Base-by-base conservation (phyloP, 2,113 vertebrate species). In the Smithornis capensis region DNA sequence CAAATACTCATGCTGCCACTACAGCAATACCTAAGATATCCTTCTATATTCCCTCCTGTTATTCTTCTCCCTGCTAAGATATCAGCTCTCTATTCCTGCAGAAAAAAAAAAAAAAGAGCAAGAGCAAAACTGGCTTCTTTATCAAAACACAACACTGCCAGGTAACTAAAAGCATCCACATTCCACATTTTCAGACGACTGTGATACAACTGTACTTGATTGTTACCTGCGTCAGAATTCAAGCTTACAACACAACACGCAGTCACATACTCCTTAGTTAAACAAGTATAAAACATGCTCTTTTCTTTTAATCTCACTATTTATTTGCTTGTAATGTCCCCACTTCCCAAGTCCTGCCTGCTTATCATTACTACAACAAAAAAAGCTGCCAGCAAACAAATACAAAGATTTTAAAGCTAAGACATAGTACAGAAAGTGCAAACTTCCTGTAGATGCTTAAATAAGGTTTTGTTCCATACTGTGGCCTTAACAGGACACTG, bases 361-460 rank as follows among this genome's bases (percentile, higher is more conserved):
- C 44, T 85, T 76, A 87, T 76, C 57, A 74, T 56, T 88, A 68
- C 69, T 47, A 55, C 5, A 22, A 67, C 12, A 83, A 78, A 86
- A 89, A 79, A 87, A 80, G 18, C 53, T 83, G 65, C 33, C 70
- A 92, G 62, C 87, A 90, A 95, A 67, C 24, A 83, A 92, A 49
- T 49, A 79, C 76, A 69, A 94, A 84, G 64, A 91, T 87, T 86
- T 82, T 49, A 82, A 90, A 95, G 49, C 64, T 63, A 53, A 71
- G 59, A 79, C 27, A 42, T 37, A 19, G 69, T 79, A 45, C 68
- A 87, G n/a, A 40, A 96, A 95, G 53, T 21, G 19, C 25, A 83
- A 88, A 40, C 60, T 89, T 92, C 79, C 73, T 40, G 71, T 40
- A 94, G 79, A 70, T 87, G 71, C 79, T 90, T 90, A 63, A 87